phyloP scores from a whole-genome alignment of 2,113 vertebrate genomes.

The Vombatus ursinus region DNA sequence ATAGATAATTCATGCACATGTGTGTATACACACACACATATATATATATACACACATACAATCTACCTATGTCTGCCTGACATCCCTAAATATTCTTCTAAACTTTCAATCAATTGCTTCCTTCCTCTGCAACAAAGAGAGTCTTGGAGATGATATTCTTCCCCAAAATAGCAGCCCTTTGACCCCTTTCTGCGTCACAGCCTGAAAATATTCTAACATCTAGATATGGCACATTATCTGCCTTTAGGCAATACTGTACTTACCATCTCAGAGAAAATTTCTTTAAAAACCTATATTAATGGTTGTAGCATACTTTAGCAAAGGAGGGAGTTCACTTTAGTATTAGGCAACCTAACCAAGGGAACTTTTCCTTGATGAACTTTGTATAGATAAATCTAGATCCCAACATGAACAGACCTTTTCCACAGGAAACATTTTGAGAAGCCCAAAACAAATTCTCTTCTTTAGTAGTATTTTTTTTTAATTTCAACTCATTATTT shows the following conservation, averaged over 20 bases:
- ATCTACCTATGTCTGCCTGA: neutral
- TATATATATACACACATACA: neutral
- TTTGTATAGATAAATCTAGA: conserved; percentile 38
- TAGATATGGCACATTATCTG: neutral
- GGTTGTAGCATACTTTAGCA: neutral
- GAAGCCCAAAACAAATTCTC: conserved; percentile 31
- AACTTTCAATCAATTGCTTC: neutral
- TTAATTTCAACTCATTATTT: conserved; percentile 43
- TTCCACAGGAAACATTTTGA: conserved; percentile 43
- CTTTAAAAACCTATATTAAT: neutral
- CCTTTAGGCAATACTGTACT: neutral
- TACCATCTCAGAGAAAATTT: neutral
- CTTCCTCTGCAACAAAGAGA: neutral
- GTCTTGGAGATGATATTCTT: neutral
- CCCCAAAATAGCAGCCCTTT: too few relatives aligned
- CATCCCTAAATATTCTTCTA: neutral
- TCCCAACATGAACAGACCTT: conserved; percentile 52
- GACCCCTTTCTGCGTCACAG: neutral
- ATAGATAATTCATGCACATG: too few relatives aligned
- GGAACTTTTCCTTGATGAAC: conserved; percentile 36
- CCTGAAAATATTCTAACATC: neutral
- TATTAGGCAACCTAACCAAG: neutral
- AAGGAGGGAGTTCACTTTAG: neutral
- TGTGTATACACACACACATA: neutral
- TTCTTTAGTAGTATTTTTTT: conserved; percentile 7